A percentile compares a stretch with the other conserved stretches of the same genome.
These are phyloP conservation scores for Hemibates koningsi DNA, from an alignment of 2,113 vertebrate genomes.

Conservation along the genomic window DNA sequence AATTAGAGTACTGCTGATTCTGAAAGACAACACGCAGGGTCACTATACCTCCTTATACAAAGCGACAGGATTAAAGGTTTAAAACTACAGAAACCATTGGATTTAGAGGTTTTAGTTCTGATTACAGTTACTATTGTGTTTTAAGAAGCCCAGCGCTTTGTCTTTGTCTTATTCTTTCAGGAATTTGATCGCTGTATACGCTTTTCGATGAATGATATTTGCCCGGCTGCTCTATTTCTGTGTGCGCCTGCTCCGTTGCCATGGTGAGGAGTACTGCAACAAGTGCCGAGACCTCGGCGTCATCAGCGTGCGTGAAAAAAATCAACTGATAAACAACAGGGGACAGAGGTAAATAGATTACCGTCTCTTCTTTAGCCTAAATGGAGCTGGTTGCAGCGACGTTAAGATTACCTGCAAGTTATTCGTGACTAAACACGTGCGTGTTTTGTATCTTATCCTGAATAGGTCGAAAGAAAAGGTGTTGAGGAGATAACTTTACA, in stretches of 20 bases:
- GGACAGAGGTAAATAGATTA: background rate
- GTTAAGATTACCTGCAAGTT: background rate
- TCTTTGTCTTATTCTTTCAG: background rate
- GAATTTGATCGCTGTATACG: background rate
- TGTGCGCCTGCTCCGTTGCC: conserved; percentile 40
- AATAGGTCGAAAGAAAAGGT: background rate
- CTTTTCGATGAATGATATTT: background rate
- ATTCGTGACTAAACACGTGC: background rate
- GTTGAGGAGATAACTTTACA: background rate
- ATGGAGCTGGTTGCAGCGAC: background rate
- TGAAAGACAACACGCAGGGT: background rate
- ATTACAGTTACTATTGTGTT: background rate
- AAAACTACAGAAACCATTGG: background rate
- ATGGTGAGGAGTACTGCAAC: conserved; percentile 44
- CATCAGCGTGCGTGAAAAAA: conserved; percentile 33
- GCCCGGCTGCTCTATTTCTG: background rate
- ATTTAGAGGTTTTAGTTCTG: background rate
- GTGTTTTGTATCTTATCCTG: background rate
- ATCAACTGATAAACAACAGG: conserved; percentile 9
- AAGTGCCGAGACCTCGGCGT: conserved; percentile 37
- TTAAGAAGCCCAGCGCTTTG: background rate
- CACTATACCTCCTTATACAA: fast-evolving
- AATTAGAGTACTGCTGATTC: background rate
- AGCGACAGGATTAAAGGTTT: background rate
- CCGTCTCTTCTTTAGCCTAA: background rate